These are phyloP conservation scores for Archaeoteleia sp. DNA, from an alignment of 2,888 invertebrate genomes.

Conservation along the genomic window DNA sequence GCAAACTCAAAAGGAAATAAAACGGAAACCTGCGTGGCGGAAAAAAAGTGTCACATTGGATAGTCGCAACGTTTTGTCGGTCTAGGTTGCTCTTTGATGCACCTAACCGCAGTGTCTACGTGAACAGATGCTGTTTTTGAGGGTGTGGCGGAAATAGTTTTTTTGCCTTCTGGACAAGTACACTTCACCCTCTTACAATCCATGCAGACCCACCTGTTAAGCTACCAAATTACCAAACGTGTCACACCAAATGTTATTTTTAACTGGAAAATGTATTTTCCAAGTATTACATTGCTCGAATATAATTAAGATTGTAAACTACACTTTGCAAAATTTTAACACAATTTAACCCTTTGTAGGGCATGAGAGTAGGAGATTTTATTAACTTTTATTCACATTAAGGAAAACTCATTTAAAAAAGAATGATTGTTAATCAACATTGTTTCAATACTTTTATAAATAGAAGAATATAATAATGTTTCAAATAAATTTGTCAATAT, in stretches of 20 bases:
- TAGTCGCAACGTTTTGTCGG: constrained; percentile 66
- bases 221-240: constrained; percentile 81
- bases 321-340: too few species aligned
- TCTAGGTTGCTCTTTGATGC: constrained; percentile 69
- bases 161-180: constrained; percentile 76
- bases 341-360: too few species aligned
- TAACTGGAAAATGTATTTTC: too few species aligned
- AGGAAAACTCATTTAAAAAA: too few species aligned
- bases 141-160: constrained; percentile 60
- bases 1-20: constrained; percentile 62
- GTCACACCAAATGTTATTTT: constrained; percentile 54
- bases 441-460: too few species aligned
- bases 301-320: too few species aligned
- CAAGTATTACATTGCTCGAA: background rate
- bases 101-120: constrained; percentile 65
- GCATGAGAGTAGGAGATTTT: too few species aligned
- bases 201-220: constrained; percentile 84
- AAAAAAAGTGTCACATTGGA: constrained; percentile 51
- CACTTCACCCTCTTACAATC: constrained; percentile 83
- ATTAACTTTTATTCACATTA: too few species aligned
- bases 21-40: constrained; percentile 67
- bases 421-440: too few species aligned
- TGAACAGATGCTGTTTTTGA: constrained; percentile 61
- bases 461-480: too few species aligned
- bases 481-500: too few species aligned